These are phyloP conservation scores for Lepidothrix coronata DNA, from an alignment of 2,113 vertebrate genomes.

Conservation along the genomic window DNA sequence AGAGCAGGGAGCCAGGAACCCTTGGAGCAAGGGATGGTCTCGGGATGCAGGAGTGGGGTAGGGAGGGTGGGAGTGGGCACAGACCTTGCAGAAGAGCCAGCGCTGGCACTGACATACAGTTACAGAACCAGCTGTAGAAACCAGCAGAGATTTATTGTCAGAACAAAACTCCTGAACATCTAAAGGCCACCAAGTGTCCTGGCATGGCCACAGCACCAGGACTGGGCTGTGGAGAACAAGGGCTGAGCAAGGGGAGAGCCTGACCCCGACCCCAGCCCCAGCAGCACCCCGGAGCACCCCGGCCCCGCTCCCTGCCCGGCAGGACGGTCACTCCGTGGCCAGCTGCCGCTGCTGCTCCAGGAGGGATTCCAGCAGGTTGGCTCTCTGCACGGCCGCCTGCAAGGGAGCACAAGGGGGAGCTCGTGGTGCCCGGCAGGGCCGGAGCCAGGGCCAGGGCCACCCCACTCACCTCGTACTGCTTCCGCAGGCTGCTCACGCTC, in stretches of 20 bases:
- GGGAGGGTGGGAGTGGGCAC: background rate
- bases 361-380: slow-evolving; percentile 86
- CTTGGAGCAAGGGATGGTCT: background rate
- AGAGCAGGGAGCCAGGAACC: background rate
- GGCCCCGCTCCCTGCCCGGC: background rate
- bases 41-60: fast-evolving
- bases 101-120: fast-evolving
- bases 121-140: background rate
- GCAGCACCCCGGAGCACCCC: background rate
- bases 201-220: slow-evolving; percentile 12
- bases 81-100: fast-evolving
- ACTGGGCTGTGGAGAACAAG: background rate
- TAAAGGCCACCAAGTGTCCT: background rate
- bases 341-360: slow-evolving; percentile 85
- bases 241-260: background rate
- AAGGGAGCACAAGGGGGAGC: background rate
- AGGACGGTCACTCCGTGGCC: background rate
- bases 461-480: slow-evolving; percentile 84
- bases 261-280: background rate
- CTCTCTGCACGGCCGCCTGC: slow-evolving; percentile 87
- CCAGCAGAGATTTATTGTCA: slow-evolving; percentile 29
- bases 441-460: fast-evolving
- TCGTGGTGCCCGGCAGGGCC: fast-evolving
- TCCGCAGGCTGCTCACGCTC: slow-evolving; percentile 81
- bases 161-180: background rate